Base-by-base conservation (phyloP, 2,113 vertebrate species). In the Podarcis cretensis region DNA sequence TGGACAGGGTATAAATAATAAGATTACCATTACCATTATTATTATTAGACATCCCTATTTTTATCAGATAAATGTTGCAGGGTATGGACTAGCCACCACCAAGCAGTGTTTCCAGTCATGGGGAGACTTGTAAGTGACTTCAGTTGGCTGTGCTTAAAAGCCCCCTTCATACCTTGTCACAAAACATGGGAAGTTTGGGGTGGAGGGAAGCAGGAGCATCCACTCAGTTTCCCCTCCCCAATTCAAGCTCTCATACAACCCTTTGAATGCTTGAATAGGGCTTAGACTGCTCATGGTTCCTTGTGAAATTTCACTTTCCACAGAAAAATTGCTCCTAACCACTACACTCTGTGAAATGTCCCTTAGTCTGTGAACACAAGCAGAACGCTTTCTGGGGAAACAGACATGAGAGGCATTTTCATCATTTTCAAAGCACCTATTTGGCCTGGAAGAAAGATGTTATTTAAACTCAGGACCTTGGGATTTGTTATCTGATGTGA, bases 401-500 rank as follows among this genome's bases (percentile, higher is more conserved):
- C 20, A 83, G 20, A 7, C 74, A 69, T 14, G 74, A 18, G 21
- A 75, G 40, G 7, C 68, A 0, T 4, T 68, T 91, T 94, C 81
- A 32, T 16, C 74, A 3, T 78, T 93, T 92, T 89, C 20, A n/a
- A 10, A 80, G 20, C 4, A 32, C 81, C 2, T 87, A 3, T 77
- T 66, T 35, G 57, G 21, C 37, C n/a, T 54, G 20, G 77, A 27
- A 27, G 6, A 89, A 86, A 87, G 16, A 27, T 4, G 2, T 84
- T 82, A 84, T 85, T 87, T 48, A 68, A 77, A 77, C 30, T 4
- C 74, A 21, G 0, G 0, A 1, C 73, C 6, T 77, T 23, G 18
- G 87, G 88, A 77, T 89, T 35, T 86, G 59, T 4, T 59, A 91
- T 57, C 10, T 92, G 68, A 82, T 68, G 32, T 57, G n/a, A 86